Evolutionary conservation across 2,888 invertebrate species (phyloP).

Genomic region (Drosophila aldrichi): DNA sequence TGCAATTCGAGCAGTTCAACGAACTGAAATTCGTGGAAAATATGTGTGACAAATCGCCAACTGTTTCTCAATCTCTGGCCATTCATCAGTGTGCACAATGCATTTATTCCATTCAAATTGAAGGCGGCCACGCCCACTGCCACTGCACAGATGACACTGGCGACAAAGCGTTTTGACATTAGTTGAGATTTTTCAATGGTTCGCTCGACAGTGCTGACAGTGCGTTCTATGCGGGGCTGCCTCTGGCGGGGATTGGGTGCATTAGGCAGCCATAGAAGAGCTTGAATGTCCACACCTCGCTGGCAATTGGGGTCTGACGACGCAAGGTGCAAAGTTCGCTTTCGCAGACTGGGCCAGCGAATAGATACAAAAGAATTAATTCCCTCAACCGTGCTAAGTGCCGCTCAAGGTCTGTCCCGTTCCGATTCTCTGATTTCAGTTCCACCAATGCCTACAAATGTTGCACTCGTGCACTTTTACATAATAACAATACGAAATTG

Average conservation of each 20-base stretch:
- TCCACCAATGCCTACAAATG: background rate
- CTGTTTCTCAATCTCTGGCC: conserved; percentile 24
- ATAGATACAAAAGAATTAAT: conserved; percentile 43
- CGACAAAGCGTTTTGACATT: conserved; percentile 75
- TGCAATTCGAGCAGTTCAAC: background rate
- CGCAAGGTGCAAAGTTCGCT: conserved; percentile 48
- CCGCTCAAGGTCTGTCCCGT: conserved; percentile 62
- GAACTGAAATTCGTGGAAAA: background rate
- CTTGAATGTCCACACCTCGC: conserved; percentile 19
- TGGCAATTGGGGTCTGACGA: conserved; percentile 8
- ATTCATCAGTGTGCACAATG: conserved; percentile 42
- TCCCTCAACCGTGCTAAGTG: conserved; percentile 46
- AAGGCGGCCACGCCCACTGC: conserved; percentile 30
- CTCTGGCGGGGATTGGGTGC: conserved; percentile 3
- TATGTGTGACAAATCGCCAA: conserved; percentile 17
- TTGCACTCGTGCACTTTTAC: conserved; percentile 1
- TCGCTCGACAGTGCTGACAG: conserved; percentile 30
- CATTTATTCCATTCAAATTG: conserved; percentile 52
- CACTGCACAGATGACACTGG: conserved; percentile 38
- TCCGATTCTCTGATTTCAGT: conserved; percentile 37
- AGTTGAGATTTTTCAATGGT: conserved; percentile 74
- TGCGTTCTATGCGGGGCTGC: conserved; percentile 46
- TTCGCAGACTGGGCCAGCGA: conserved; percentile 25
- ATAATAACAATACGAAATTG: conserved; percentile 45
- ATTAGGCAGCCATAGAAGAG: conserved; percentile 67